Conservation (phyloP, 1,140 invertebrate species). For the Lysiphlebus fabarum region DNA sequence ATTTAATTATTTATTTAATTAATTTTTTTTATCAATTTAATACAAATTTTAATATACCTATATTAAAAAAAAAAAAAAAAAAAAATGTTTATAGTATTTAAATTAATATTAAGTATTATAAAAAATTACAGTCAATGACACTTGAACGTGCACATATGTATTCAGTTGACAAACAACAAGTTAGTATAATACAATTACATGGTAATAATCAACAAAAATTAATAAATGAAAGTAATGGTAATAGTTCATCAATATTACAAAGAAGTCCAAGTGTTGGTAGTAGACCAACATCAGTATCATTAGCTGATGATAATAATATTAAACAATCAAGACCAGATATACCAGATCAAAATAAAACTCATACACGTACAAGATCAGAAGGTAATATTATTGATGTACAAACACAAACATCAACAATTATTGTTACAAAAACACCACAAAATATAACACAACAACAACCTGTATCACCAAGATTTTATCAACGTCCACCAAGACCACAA, state of each 20-base stretch:
- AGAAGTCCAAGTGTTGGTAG: constrained; percentile 52
- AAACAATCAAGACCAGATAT: constrained; percentile 50
- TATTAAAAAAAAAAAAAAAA: not conserved
- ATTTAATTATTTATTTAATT: not conserved
- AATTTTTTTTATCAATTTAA: too few species aligned
- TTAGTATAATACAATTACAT: constrained; percentile 64
- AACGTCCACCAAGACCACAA: constrained; percentile 50
- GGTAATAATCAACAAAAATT: constrained; percentile 37
- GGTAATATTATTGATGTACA: constrained; percentile 56
- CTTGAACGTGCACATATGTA: constrained; percentile 67
- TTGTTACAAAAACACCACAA: constrained; percentile 41
- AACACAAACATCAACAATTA: constrained; percentile 41
- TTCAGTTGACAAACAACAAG: constrained; percentile 68
- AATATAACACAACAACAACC: constrained; percentile 34
- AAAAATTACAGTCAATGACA: constrained; percentile 51
- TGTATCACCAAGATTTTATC: constrained; percentile 45
- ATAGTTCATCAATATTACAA: constrained; percentile 49
- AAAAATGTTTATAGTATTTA: too few species aligned
- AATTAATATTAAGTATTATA: too few species aligned
- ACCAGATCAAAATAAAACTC: constrained; percentile 44
- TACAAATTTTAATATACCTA: too few species aligned
- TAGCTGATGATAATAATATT: constrained; percentile 47
- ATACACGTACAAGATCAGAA: constrained; percentile 54
- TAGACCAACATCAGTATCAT: constrained; percentile 46
- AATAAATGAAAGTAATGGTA: constrained; percentile 45